phyloP scores from a whole-genome alignment of 2,113 vertebrate genomes.

The Gallinago jamesoni region DNA sequence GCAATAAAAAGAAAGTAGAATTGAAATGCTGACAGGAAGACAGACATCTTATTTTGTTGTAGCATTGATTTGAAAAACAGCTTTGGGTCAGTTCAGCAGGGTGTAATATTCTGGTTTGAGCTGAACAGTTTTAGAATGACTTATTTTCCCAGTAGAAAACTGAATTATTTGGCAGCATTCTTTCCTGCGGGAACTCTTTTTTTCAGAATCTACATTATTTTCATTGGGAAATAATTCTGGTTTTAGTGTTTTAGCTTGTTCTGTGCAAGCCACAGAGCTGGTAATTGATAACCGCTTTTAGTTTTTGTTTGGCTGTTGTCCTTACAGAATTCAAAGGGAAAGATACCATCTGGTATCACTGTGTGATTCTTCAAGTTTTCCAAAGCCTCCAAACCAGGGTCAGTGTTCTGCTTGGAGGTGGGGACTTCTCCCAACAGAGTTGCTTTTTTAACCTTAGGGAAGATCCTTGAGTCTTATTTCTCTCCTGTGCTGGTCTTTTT shows the following conservation, averaged over 20 bases:
- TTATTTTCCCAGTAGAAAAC: constrained; percentile 31
- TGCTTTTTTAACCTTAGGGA: background rate
- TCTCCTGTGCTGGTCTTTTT: background rate
- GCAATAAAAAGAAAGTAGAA: background rate
- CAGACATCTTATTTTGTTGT: constrained; percentile 10
- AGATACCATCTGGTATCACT: background rate
- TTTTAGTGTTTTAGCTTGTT: background rate
- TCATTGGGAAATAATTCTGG: background rate
- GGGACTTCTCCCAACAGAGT: background rate
- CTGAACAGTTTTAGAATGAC: background rate
- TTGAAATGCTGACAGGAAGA: background rate
- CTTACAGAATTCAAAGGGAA: background rate
- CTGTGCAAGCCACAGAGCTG: background rate
- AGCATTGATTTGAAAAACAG: constrained; percentile 12
- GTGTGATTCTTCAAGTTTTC: background rate
- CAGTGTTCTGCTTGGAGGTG: background rate
- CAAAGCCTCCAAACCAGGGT: background rate
- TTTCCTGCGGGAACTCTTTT: background rate
- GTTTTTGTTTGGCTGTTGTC: background rate
- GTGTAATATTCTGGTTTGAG: background rate
- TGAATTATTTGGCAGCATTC: background rate
- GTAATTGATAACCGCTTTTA: background rate
- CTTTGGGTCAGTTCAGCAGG: constrained; percentile 10
- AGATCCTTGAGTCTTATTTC: background rate
- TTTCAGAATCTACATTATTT: background rate